A percentile compares a stretch with the other conserved stretches of the same genome.
phyloP scores from a whole-genome alignment of 2,888 invertebrate species.

The Ganaspis brasiliensis region DNA sequence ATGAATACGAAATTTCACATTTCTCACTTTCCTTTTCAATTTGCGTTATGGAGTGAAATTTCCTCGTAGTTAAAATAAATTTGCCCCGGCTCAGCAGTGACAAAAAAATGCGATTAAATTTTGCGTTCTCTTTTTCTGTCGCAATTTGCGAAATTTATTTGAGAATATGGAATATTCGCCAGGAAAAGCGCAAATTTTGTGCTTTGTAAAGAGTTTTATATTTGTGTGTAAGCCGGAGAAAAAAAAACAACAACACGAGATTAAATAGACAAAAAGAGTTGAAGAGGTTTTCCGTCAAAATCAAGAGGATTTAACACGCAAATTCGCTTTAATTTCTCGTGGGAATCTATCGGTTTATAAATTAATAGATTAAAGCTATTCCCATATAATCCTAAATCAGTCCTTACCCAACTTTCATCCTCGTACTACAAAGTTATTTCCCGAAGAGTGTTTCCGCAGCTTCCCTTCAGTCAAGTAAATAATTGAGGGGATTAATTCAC shows the following conservation, averaged over 20 bases:
- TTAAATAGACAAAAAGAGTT: neutral
- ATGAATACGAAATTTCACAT: neutral
- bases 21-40: slow-evolving; percentile 5
- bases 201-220: too few relatives aligned
- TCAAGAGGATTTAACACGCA: neutral
- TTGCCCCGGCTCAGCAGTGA: neutral
- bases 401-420: neutral
- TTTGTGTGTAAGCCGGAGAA: too few relatives aligned
- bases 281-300: neutral
- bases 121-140: neutral
- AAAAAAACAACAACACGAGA: too few relatives aligned
- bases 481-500: neutral
- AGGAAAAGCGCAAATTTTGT: too few relatives aligned
- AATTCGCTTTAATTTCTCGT: neutral
- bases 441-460: neutral
- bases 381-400: slow-evolving; percentile 9
- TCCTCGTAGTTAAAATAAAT: neutral
- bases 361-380: neutral
- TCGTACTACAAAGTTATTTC: slow-evolving; percentile 2
- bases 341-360: slow-evolving; percentile 3
- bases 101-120: neutral
- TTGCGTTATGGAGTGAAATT: slow-evolving; percentile 23
- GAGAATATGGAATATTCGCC: neutral
- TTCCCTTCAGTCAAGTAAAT: neutral
- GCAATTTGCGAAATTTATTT: neutral